phyloP scores from a whole-genome alignment of 2,113 vertebrate species.

The Scolopax mira region DNA sequence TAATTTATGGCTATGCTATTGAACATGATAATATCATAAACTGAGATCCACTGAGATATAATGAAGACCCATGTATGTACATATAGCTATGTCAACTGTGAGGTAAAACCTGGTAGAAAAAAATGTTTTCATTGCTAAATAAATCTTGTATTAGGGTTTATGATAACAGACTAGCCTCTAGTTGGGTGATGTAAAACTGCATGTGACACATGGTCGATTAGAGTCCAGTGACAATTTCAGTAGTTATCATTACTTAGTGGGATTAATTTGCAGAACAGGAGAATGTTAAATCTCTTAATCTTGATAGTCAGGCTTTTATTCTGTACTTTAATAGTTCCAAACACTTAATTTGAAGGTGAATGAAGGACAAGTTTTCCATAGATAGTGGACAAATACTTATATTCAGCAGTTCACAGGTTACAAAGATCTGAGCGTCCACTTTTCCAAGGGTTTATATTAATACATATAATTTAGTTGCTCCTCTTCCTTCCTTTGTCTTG shows the following conservation, averaged over 20 bases:
- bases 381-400: background rate
- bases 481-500: background rate
- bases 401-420: background rate
- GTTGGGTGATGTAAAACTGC: background rate
- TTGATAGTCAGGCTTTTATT: background rate
- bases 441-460: background rate
- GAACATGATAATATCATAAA: background rate
- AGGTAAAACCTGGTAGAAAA: background rate
- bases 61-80: background rate
- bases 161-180: background rate
- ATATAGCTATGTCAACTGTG: background rate
- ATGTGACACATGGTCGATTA: accelerated
- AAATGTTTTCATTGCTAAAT: background rate
- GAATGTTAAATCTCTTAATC: background rate
- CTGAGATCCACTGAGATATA: background rate
- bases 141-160: background rate
- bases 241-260: background rate
- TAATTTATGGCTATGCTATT: background rate
- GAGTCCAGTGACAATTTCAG: background rate
- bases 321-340: background rate
- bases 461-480: background rate
- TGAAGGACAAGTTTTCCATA: background rate
- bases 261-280: background rate
- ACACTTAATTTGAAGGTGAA: background rate
- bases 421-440: background rate